Evolutionary conservation across 2,113 vertebrate genomes (phyloP), one percentile per base, ranked within the genome.

Genomic region (Megaceryle maxima): DNA sequence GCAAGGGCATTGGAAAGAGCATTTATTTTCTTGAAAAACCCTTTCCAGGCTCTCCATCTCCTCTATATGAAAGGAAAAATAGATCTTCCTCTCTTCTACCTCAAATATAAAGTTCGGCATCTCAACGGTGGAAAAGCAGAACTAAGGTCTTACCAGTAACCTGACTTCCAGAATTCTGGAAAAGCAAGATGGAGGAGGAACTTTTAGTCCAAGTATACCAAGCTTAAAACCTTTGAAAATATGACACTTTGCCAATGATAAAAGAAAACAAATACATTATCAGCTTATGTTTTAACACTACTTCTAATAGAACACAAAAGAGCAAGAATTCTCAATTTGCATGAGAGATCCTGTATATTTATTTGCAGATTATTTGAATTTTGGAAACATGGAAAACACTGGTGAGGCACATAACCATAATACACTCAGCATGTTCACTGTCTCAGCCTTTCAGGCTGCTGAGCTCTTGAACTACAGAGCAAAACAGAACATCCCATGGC

Each of bases 1-100:
- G 3, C 1, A 1, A 39, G 9, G 15, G 11, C 37, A 20, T 4
- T 35, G 8, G 22, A 55, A 76, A 72, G 20, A 69, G 2, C 2
- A 50, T 53, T 46, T 18, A 0, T 24, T 63, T 29, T 18, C 43
- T 14, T 43, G 28, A 81, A 92, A 84, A 82, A 22, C 12, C 35
- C 13, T 63, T 82, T 39, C 6, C 18, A 67, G 20, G 56, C 19
- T 78, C 66, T 57, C 26, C 16, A 31, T 79, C n/a, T 60, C 35
- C 6, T 56, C 82, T 31, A 53, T 13, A 17, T 13, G 44, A 29
- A 55, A 67, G 25, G 3, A n/a, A 78, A n/a, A 59, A 16, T 1
- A 68, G 17, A 51, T 31, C 31, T 57, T 51, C 35, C 35, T 46
- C 35, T 72, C 33, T n/a, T 5, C 68, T 21, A 19, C 8, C 39